Base-by-base conservation (phyloP, 2,888 invertebrate genomes). In the Lepeophtheirus nordmannii region DNA sequence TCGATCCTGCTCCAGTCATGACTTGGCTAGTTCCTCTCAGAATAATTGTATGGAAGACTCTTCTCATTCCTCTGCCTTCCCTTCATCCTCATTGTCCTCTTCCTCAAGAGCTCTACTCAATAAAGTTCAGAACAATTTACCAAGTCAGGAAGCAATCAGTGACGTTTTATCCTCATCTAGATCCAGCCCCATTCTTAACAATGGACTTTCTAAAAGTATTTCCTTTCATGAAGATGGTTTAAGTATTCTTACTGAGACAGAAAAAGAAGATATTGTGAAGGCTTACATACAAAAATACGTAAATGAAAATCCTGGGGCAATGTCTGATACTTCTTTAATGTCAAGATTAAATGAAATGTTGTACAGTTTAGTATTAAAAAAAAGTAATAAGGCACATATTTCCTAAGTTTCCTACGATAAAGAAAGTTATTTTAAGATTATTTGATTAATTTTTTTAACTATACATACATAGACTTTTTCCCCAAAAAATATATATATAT, bases 311-410 rank as follows among this genome's bases (percentile, higher is more conserved):
- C 60, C 60, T 12, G 38, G 30, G 10, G 60, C 60, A 14, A 10
- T 60, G 10, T 38, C 30, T 37, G 60, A 60, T 30, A 60, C 30
- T 17, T 60, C 60, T 60, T 23, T 60, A 23, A 60, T 60, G 60
- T 17, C 30, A 10, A 38, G 37, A 23, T 37, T 60, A 11, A 60
- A 60, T 60, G 53, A 46, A 46, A 14, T 46, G 17, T 46, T 46
- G 53, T 46, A 46, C 17, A 46, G 8, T 46, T n/a, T 46, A 14
- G 53, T 46, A 8, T 46, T 17, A 46, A 46, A 46, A 46, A 46
- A 46, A 46, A 46, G 53, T 46, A 46, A 46, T 46, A 46, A 46
- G 53, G 53, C 53, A 46, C 53, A 46, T 46, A 5, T 30, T 30
- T 30, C 30, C 30, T 30, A 30, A 30, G 30, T n/a, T n/a, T n/a